Evolutionary conservation across 2,888 invertebrate species (phyloP).

Genomic region (Phaonia tiefii): DNA sequence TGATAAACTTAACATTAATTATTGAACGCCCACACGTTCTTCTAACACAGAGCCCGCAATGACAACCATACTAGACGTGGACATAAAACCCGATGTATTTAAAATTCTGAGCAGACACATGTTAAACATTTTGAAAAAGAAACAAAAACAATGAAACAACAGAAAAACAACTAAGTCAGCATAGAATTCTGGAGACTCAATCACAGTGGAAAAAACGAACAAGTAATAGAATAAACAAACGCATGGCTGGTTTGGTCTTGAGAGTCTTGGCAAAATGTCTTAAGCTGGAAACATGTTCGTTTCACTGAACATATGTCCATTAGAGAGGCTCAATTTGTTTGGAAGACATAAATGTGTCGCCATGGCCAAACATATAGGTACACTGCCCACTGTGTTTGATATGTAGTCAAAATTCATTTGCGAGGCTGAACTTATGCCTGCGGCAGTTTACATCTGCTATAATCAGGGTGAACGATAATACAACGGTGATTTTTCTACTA

Average conservation of each 20-base stretch:
- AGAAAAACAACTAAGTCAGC: neutral
- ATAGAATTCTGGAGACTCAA: slow-evolving; percentile 21
- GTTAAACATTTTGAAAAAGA: slow-evolving; percentile 28
- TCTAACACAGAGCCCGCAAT: neutral
- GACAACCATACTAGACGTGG: slow-evolving; percentile 14
- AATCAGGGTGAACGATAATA: too few species aligned
- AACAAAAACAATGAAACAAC: slow-evolving; percentile 26
- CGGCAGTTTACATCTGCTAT: too few species aligned
- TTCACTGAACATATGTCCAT: neutral
- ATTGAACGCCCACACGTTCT: slow-evolving; percentile 20
- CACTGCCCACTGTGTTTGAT: too few species aligned
- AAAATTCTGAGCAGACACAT: slow-evolving; percentile 28
- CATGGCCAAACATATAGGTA: too few species aligned
- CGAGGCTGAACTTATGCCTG: too few species aligned
- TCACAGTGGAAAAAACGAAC: slow-evolving; percentile 7
- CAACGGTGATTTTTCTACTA: too few species aligned
- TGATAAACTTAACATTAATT: slow-evolving; percentile 22
- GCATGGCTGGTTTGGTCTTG: neutral
- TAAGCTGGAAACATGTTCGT: slow-evolving; percentile 17
- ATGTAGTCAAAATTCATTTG: too few species aligned
- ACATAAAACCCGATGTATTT: neutral
- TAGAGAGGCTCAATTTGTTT: too few species aligned
- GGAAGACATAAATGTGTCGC: too few species aligned
- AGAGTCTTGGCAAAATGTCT: neutral
- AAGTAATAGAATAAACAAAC: neutral